Conservation (phyloP, 2,888 invertebrate species). For the Deilephila porcellus region DNA sequence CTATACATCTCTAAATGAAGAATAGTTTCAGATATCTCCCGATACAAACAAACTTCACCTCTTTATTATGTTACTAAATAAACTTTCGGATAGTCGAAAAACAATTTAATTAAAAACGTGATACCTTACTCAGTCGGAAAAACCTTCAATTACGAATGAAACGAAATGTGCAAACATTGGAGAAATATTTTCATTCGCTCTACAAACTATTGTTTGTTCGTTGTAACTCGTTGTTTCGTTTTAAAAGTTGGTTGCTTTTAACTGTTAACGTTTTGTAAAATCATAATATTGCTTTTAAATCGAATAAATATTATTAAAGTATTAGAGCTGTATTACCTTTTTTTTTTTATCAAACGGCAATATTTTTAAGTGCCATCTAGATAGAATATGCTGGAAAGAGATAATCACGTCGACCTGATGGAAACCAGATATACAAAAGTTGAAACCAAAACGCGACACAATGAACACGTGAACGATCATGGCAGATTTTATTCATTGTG, state of each 20-base stretch:
- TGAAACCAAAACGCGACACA: too few relatives aligned
- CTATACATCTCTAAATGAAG: too few relatives aligned
- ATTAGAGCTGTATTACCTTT: too few relatives aligned
- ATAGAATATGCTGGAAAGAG: too few relatives aligned
- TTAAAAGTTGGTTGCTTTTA: neutral
- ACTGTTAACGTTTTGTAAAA: neutral
- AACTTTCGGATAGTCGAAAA: neutral
- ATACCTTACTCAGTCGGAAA: constrained; percentile 6
- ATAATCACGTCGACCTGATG: too few relatives aligned
- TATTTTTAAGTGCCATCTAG: too few relatives aligned
- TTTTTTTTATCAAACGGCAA: too few relatives aligned
- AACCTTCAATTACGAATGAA: constrained; percentile 6
- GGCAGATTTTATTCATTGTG: too few relatives aligned
- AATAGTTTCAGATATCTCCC: neutral
- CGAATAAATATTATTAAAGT: too few relatives aligned
- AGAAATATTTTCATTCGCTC: neutral
- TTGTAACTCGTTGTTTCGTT: neutral
- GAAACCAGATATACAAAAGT: too few relatives aligned
- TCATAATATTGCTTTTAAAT: too few relatives aligned
- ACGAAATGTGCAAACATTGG: neutral
- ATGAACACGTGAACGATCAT: too few relatives aligned
- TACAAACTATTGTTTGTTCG: neutral
- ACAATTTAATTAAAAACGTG: constrained; percentile 3
- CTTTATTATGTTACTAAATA: constrained; percentile 1
- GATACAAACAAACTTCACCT: neutral